Conservation (phyloP, 1,140 invertebrate genomes). For the Aphaenogaster floridana region DNA sequence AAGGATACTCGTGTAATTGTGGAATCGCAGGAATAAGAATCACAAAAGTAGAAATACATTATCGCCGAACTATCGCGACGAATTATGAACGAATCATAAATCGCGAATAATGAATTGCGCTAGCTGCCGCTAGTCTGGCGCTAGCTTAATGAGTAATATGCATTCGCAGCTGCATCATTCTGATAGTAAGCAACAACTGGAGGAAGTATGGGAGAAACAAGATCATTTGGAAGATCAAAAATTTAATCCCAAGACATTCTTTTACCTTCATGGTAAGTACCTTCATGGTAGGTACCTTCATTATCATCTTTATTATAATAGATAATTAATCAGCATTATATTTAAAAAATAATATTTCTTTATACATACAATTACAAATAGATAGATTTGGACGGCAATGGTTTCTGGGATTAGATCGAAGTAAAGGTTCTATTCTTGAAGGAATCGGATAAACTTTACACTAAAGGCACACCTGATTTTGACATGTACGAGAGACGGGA, state of each 20-base stretch:
- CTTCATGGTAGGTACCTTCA: conserved; percentile 97
- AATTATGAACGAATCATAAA: not conserved
- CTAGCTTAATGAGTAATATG: conserved; percentile 19
- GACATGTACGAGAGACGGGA: conserved; percentile 96
- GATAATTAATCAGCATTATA: not conserved
- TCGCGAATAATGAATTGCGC: not conserved
- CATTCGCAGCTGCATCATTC: conserved; percentile 92
- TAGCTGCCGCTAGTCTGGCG: no score
- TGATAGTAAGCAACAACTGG: conserved; percentile 96
- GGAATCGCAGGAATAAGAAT: not conserved
- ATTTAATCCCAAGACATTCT: conserved; percentile 99
- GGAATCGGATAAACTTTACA: conserved; percentile 97
- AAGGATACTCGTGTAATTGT: not conserved
- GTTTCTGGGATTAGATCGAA: conserved; percentile 97
- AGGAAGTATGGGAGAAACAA: conserved; percentile 99
- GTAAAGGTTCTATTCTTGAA: conserved; percentile 97
- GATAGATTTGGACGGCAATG: conserved; percentile 97
- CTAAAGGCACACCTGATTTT: conserved; percentile 93
- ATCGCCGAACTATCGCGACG: not conserved
- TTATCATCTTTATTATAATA: conserved; percentile 4
- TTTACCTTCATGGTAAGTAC: conserved; percentile 97
- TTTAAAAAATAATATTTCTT: not conserved
- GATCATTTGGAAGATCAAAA: conserved; percentile 97
- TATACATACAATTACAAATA: not conserved
- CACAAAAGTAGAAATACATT: not conserved